These are phyloP conservation scores for Escarpia spicata DNA, from an alignment of 2,888 invertebrate species.

Conservation along the genomic window DNA sequence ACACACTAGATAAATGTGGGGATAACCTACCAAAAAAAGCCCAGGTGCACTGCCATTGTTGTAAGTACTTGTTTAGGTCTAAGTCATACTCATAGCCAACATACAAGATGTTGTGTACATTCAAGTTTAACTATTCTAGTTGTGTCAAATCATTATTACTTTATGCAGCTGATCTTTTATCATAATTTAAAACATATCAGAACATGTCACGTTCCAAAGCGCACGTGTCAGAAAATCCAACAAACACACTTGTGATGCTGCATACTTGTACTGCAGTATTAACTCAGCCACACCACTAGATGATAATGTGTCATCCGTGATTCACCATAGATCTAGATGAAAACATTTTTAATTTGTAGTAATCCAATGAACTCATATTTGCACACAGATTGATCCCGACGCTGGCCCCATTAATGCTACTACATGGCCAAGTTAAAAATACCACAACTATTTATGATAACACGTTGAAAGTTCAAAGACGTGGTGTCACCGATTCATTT, in stretches of 20 bases:
- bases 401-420: not conserved
- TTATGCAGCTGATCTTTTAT: not conserved
- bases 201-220: not conserved
- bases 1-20: no score
- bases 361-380: not conserved
- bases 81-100: no score
- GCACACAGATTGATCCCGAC: not conserved
- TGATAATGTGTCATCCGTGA: not conserved
- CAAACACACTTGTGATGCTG: not conserved
- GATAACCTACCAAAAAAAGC: no score
- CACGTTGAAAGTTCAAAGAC: not conserved
- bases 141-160: not conserved
- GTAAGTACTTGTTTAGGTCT: no score
- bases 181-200: not conserved
- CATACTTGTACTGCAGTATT: not conserved
- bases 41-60: no score
- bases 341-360: no score
- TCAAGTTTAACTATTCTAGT: not conserved
- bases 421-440: not conserved
- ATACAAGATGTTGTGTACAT: not conserved
- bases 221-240: not conserved
- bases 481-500: not conserved
- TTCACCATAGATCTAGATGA: not conserved
- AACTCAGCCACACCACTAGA: not conserved
- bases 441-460: not conserved